Base-by-base conservation (phyloP, 2,888 invertebrate genomes). In the Baronia brevicornis region DNA sequence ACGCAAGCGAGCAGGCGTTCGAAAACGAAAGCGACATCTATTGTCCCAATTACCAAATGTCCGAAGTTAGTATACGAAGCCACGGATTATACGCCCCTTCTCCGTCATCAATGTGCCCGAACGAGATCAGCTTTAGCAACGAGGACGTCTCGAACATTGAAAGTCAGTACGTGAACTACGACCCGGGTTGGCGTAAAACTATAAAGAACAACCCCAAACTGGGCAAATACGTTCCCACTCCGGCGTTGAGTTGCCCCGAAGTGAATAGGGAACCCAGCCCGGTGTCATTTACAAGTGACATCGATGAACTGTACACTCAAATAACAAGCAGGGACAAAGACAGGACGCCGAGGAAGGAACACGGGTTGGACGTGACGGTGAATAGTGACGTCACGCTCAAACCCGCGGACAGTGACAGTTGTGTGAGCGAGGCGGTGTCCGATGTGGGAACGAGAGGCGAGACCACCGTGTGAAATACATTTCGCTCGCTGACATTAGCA, bases 271-370 rank as follows among this genome's bases (percentile, higher is more conserved):
- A 80, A 3, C 70, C 57, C 22, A 73, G 79, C 50, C 82, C 84
- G 0, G 71, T 73, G 10, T 84, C 84, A 0, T 77, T 78, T 41
- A 55, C 72, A 22, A 88, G 88, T 51, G 88, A 88, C 45, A 73
- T 91, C 28, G 91, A 91, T 51, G 90, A 90, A 54, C 70, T 91
- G 4, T 91, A 91, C 57, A 89, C 91, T 46, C 89, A 89, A 52
- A 91, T 91, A 23, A 84, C 87, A 7, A 77, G 88, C 46, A 56
- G 75, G 36, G 71, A 74, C 31, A 64, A 67, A 32, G 71, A 74
- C 4, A 66, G 73, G 44, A 51, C 61, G 26, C 49, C 56, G 25
- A 44, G 68, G 8, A 68, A 66, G 28, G 73, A 75, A 4, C 50
- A 55, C 18, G 71, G 62, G 5, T 38, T 79, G 20, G 80, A 80